Evolutionary conservation across 1,140 invertebrate genomes (phyloP).

Genomic region (Bicyclus anynana): DNA sequence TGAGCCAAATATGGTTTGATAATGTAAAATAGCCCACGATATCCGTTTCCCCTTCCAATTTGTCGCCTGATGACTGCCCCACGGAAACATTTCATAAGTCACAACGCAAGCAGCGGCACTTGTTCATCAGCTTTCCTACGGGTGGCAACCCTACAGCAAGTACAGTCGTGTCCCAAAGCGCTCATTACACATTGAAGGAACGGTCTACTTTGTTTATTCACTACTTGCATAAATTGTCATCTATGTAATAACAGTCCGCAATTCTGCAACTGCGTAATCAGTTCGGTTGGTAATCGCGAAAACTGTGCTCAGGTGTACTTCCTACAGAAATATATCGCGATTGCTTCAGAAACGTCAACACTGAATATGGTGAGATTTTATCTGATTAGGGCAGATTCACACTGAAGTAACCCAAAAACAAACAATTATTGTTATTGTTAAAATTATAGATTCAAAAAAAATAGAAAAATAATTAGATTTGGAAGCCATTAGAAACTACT

Average conservation of each 20-base stretch:
- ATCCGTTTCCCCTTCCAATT: too few relatives aligned
- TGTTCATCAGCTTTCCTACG: not conserved
- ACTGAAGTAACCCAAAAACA: not conserved
- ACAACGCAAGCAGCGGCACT: too few relatives aligned
- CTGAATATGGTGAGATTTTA: conserved; percentile 4
- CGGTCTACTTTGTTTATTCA: conserved; percentile 16
- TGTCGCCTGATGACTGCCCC: too few relatives aligned
- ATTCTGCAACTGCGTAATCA: conserved; percentile 16
- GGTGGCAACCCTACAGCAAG: not conserved
- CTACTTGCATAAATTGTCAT: conserved; percentile 25
- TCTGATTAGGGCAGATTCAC: not conserved
- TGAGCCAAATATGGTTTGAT: too few relatives aligned
- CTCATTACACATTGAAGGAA: conserved; percentile 2
- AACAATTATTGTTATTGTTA: too few relatives aligned
- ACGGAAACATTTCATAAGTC: too few relatives aligned
- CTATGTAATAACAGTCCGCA: conserved; percentile 17
- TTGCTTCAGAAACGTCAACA: conserved; percentile 17
- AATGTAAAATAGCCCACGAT: too few relatives aligned
- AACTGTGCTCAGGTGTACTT: conserved; percentile 18
- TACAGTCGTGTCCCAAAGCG: not conserved
- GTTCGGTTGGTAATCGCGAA: conserved; percentile 13
- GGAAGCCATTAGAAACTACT: too few relatives aligned
- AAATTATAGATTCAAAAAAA: too few relatives aligned
- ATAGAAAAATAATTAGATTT: too few relatives aligned
- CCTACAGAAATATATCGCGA: conserved; percentile 18